These are phyloP conservation scores for Podarcis siculus DNA, from an alignment of 2,797 vertebrate species.

Conservation along the genomic window DNA sequence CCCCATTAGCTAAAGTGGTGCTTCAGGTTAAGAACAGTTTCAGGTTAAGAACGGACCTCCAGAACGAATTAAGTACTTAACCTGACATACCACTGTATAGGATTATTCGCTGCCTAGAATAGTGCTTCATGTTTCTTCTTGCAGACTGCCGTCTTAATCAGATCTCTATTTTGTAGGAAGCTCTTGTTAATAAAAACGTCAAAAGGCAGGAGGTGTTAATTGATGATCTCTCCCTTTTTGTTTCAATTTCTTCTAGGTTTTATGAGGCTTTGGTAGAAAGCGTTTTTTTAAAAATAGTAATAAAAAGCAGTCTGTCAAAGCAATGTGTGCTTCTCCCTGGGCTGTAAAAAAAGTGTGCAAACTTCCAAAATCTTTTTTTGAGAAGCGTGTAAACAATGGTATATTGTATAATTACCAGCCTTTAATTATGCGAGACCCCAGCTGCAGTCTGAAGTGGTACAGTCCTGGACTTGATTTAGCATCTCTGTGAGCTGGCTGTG, in stretches of 20 bases:
- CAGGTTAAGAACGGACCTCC: too few species aligned
- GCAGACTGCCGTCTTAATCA: conserved; percentile 1
- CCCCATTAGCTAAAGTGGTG: too few species aligned
- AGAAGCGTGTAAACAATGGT: too few species aligned
- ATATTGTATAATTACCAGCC: neutral
- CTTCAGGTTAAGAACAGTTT: too few species aligned
- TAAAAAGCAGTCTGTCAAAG: neutral
- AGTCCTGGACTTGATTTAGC: neutral
- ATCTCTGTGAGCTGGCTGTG: neutral
- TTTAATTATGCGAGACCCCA: neutral
- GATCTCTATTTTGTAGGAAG: neutral
- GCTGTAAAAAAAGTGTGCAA: neutral
- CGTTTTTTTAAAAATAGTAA: neutral
- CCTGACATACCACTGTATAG: neutral
- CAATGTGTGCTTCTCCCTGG: neutral
- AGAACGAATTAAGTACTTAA: too few species aligned
- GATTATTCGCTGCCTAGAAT: neutral
- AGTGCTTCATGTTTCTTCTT: conserved; percentile 15
- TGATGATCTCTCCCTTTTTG: neutral
- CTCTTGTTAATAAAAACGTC: conserved; percentile 12
- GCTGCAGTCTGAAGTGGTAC: neutral
- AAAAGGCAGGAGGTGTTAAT: neutral
- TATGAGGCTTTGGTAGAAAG: neutral
- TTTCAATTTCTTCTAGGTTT: conserved; percentile 33
- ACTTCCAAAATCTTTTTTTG: neutral